These are phyloP conservation scores for Urocynchramus pylzowi DNA, from an alignment of 2,113 vertebrate genomes.

Conservation along the genomic window DNA sequence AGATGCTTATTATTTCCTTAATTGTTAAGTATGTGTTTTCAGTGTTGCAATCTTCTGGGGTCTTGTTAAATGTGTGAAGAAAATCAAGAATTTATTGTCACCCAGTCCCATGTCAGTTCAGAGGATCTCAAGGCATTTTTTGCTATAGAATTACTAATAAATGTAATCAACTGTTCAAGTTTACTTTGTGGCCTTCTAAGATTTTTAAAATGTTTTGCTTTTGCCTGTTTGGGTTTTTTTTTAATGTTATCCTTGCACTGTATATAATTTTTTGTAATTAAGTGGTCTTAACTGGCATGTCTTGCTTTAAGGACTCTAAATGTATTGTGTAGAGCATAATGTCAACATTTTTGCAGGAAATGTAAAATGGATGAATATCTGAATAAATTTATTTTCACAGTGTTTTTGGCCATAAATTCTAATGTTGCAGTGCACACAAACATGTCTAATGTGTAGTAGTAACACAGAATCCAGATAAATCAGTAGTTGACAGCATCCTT, in stretches of 20 bases:
- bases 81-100: not conserved
- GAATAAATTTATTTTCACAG: not conserved
- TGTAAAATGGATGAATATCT: not conserved
- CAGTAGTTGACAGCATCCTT: not conserved
- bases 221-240: not conserved
- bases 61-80: not conserved
- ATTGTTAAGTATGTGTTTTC: not conserved
- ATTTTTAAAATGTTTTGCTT: not conserved
- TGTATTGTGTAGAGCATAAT: not conserved
- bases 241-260: fast-evolving
- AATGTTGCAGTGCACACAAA: not conserved
- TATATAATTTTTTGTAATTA: not conserved
- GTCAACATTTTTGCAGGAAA: not conserved
- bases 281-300: not conserved
- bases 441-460: not conserved
- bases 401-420: not conserved
- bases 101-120: not conserved
- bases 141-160: not conserved
- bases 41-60: not conserved
- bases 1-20: not conserved
- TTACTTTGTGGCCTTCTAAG: not conserved
- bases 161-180: not conserved
- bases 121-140: not conserved
- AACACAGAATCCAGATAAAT: not conserved
- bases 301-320: not conserved